Percentiles rank a stretch among this genome's conserved stretches.
Evolutionary conservation across 2,888 invertebrate genomes (phyloP).

Genomic region (Argyresthia goedartella): DNA sequence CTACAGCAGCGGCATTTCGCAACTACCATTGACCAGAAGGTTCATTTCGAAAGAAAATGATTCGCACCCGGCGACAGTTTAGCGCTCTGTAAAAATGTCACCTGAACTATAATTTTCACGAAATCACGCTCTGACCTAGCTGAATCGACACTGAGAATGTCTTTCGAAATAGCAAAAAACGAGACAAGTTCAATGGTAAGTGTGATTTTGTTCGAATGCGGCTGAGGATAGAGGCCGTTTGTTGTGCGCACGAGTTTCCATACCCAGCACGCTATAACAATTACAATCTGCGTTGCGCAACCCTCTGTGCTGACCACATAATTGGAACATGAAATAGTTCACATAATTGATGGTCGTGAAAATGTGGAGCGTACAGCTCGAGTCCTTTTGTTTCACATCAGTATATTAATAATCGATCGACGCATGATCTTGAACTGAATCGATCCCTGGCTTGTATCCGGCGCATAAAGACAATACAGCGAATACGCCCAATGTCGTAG

Average conservation of each 20-base stretch:
- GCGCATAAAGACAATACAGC: conserved; percentile 55
- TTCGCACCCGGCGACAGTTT: conserved; percentile 39
- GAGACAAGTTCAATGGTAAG: conserved; percentile 49
- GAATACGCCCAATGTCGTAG: conserved; percentile 52
- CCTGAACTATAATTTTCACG: conserved; percentile 36
- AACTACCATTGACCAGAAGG: conserved; percentile 44
- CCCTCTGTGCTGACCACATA: background rate
- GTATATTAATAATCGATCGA: background rate
- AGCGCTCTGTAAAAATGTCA: conserved; percentile 31
- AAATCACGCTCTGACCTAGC: conserved; percentile 7
- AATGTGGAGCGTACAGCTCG: background rate
- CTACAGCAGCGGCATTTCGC: conserved; percentile 27
- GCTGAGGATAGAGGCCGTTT: background rate
- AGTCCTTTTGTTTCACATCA: background rate
- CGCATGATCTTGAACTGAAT: conserved; percentile 52
- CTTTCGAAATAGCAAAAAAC: conserved; percentile 30
- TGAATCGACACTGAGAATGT: conserved; percentile 31
- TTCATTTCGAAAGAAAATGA: conserved; percentile 45
- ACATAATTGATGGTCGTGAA: background rate
- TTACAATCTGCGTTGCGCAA: background rate
- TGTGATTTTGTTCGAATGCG: conserved; percentile 10
- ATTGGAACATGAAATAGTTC: conserved; percentile 8
- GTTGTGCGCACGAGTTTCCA: conserved; percentile 1
- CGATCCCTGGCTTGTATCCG: conserved; percentile 34
- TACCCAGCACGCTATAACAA: background rate